Conservation (phyloP, 2,113 vertebrate genomes). For the Edolisoma coerulescens region DNA sequence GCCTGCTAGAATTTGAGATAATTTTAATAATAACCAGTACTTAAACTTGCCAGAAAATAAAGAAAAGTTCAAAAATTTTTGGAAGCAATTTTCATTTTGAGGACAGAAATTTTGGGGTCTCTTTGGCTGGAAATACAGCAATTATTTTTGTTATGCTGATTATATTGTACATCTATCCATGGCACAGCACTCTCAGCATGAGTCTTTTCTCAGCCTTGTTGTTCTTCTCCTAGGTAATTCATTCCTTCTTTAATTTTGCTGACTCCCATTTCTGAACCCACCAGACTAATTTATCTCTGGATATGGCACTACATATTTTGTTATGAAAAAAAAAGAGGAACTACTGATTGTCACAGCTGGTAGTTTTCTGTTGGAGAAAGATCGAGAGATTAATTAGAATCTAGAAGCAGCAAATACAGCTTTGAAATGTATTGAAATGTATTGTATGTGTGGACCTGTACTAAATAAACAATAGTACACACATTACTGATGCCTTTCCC, state of each 20-base stretch:
- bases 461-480: neutral
- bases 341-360: conserved; percentile 5
- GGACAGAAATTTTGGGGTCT: neutral
- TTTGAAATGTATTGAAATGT: neutral
- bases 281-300: conserved; percentile 14
- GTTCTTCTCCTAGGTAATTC: neutral
- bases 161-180: neutral
- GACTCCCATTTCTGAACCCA: neutral
- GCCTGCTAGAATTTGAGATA: neutral
- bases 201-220: neutral
- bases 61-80: neutral
- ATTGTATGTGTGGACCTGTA: too few relatives aligned
- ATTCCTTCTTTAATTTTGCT: conserved; percentile 25
- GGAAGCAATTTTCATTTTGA: neutral
- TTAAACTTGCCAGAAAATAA: neutral
- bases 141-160: conserved; percentile 12
- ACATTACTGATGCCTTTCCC: neutral
- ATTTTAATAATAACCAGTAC: neutral
- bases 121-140: neutral
- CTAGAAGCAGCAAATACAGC: neutral
- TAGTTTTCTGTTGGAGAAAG: neutral
- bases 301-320: neutral
- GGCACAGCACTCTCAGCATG: neutral
- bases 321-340: conserved; percentile 3
- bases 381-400: conserved; percentile 2